Evolutionary conservation across 2,797 vertebrate genomes (phyloP).

Genomic region (Poecilia gillii): DNA sequence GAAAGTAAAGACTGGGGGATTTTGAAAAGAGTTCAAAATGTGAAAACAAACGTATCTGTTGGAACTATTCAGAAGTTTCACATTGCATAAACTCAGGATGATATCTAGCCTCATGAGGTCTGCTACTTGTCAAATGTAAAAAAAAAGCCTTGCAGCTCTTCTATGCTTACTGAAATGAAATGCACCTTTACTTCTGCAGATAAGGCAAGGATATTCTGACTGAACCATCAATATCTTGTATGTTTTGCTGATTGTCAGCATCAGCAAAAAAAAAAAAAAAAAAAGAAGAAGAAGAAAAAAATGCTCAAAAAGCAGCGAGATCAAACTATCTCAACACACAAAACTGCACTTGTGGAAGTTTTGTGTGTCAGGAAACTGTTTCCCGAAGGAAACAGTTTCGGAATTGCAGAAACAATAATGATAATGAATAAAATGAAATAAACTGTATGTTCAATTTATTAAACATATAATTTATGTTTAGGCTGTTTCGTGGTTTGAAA

Average conservation of each 20-base stretch:
- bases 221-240: constrained; percentile 8
- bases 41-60: background rate
- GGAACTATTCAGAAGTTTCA: background rate
- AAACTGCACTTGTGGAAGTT: background rate
- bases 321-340: background rate
- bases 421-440: background rate
- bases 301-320: background rate
- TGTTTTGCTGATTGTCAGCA: constrained; percentile 54
- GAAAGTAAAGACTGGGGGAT: background rate
- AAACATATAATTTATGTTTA: background rate
- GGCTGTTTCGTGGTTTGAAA: background rate
- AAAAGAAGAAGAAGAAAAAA: background rate
- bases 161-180: background rate
- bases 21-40: background rate
- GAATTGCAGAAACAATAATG: background rate
- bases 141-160: background rate
- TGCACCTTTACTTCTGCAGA: constrained; percentile 21
- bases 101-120: background rate
- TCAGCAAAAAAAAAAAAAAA: constrained; percentile 14
- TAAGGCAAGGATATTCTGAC: background rate
- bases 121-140: background rate
- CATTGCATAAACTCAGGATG: background rate
- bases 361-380: background rate
- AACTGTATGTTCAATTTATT: too few relatives aligned
- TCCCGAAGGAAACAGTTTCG: background rate